Base-by-base conservation (phyloP, 2,888 invertebrate species). In the Malthinus seriepunctatus region DNA sequence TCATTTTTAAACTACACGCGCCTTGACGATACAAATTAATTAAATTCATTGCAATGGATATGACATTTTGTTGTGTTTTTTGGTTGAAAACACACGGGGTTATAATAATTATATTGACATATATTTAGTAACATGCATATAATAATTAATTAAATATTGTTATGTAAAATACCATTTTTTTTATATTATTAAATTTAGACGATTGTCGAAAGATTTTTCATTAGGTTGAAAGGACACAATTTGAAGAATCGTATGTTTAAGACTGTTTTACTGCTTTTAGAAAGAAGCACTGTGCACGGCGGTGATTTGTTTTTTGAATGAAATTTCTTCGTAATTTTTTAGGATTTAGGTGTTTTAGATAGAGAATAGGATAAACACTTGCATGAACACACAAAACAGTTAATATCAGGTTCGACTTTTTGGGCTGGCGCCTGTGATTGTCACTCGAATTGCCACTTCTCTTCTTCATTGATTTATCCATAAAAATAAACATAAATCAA, bases 151-250 rank as follows among this genome's bases (percentile, higher is more conserved):
- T 38, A 53, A 47, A 49, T 53, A 45, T 58, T 38, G 48, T 51
- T 53, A 37, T 35, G 47, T 57, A 50, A 53, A 57, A 54, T 48
- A 73, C 72, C 69, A 65, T 67, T 48, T 44, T 49, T 50, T 49
- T 53, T 53, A 69, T 68, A 72, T 70, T 71, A 23, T 23, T 73
- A 67, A 66, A 66, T 63, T 37, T 67, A 71, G 69, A 73, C 74
- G 79, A 79, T 79, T 79, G 79, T 79, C 79, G 68, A 75, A 73
- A 74, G 69, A 62, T 73, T 71, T 68, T 68, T 74, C 73, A 74
- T 72, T 78, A 76, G 75, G 76, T 76, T 73, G 69, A 67, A 71
- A 73, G 74, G 73, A 72, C 71, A 74, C 73, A 70, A 31, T 65
- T 52, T 50, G 37, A 48, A 62, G 60, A 60, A 55, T 60, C 60